Percentiles rank a stretch among this genome's conserved stretches.
These are phyloP conservation scores for Takifugu rubripes DNA, from an alignment of 2,797 vertebrate species.

Conservation along the genomic window DNA sequence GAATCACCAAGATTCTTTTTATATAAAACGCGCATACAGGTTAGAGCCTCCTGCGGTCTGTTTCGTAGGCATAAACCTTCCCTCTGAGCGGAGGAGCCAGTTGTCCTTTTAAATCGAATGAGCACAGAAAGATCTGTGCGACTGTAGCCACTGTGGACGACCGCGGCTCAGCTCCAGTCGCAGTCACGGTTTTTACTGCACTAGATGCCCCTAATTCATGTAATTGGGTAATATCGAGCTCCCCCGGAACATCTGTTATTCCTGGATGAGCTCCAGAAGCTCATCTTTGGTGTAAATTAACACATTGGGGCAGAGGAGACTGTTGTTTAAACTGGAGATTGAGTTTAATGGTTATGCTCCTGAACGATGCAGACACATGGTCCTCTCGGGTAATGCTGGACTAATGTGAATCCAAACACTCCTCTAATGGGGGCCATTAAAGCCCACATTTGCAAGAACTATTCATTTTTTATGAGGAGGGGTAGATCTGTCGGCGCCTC, in stretches of 20 bases:
- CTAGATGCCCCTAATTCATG: constrained; percentile 23
- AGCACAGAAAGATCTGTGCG: constrained; percentile 17
- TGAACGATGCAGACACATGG: constrained; percentile 48
- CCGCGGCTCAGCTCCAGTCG: constrained; percentile 14
- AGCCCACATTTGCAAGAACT: constrained; percentile 61
- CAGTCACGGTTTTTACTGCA: constrained; percentile 5
- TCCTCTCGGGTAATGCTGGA: constrained; percentile 48
- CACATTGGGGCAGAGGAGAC: constrained; percentile 30
- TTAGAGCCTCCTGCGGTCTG: constrained; percentile 2
- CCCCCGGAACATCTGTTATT: constrained; percentile 25
- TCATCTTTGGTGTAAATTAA: constrained; percentile 58
- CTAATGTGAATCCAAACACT: constrained; percentile 67
- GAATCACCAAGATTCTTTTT: constrained; percentile 5
- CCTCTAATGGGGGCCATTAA: constrained; percentile 73
- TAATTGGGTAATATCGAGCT: constrained; percentile 28
- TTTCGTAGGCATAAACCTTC: constrained; percentile 17
- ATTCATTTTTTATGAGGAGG: constrained; percentile 84
- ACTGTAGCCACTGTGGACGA: constrained; percentile 18
- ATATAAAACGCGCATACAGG: constrained; percentile 17
- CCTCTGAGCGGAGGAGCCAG: constrained; percentile 5
- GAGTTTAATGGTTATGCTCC: constrained; percentile 56
- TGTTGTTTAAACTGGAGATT: constrained; percentile 45
- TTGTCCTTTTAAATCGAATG: constrained; percentile 27
- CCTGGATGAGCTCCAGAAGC: constrained; percentile 39
- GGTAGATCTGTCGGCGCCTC: constrained; percentile 56